Conservation (phyloP, 2,797 vertebrate species). For the Sebastes jordani region DNA sequence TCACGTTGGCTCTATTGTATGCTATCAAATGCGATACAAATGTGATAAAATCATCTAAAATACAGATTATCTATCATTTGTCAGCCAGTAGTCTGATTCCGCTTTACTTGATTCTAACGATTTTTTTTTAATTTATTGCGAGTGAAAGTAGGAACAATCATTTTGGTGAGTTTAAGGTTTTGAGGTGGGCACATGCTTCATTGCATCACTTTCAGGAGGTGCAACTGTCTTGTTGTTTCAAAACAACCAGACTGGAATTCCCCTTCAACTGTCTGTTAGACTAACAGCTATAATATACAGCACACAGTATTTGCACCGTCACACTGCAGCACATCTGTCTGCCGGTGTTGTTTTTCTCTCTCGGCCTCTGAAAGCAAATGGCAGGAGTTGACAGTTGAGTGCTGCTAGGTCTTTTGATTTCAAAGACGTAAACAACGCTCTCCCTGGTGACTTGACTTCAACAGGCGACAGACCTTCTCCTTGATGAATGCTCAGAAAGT, state of each 20-base stretch:
- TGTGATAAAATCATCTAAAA: not conserved
- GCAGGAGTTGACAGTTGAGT: conserved; percentile 15
- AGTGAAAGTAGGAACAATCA: rapidly evolving
- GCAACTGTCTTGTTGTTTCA: not conserved
- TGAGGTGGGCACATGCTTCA: not conserved
- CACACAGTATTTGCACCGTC: conserved; percentile 8
- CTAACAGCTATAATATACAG: not conserved
- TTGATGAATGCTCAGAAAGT: conserved; percentile 14
- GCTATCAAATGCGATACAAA: not conserved
- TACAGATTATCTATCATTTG: not conserved
- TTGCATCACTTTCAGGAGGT: not conserved
- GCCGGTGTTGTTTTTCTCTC: not conserved
- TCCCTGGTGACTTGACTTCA: conserved; percentile 30
- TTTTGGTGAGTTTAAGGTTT: not conserved
- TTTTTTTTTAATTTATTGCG: not conserved
- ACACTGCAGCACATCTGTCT: conserved; percentile 12
- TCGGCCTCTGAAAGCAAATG: conserved; percentile 20
- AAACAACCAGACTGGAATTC: conserved; percentile 31
- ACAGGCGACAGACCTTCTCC: conserved; percentile 12
- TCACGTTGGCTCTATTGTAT: not conserved
- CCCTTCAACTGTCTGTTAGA: conserved; percentile 21
- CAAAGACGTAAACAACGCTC: conserved; percentile 35
- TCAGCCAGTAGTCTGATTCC: not conserved
- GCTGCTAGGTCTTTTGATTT: conserved; percentile 21
- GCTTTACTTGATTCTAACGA: not conserved